Base-by-base conservation (phyloP, 2,113 vertebrate genomes). In the Colossoma macropomum region DNA sequence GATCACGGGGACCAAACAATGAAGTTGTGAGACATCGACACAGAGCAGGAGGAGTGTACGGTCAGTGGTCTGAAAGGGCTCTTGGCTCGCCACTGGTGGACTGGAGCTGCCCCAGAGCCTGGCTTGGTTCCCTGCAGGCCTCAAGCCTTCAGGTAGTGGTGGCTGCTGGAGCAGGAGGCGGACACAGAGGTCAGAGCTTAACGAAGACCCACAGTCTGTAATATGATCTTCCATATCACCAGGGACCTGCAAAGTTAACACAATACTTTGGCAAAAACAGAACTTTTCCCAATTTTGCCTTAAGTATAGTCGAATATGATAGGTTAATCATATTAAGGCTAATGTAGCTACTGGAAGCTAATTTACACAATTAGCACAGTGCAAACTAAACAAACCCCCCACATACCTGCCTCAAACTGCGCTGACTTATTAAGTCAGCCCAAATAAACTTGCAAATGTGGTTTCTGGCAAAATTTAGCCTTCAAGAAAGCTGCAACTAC, bases 161-260 rank as follows among this genome's bases (percentile, higher is more conserved):
- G 79, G 28, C 21, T 86, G 82, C 83, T 87, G 76, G 75, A 89
- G 59, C 73, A 76, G 68, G 25, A 34, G 54, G 32, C 28, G 38
- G 65, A 80, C 48, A 45, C 60, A 34, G 1, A 45, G 68, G 76
- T 80, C 85, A 86, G 71, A 25, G 32, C 81, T 38, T 82, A 87
- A 84, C 75, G 78, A 80, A 65, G 19, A 48, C 72, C 77, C 79
- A 69, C 71, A 59, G 56, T 65, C 62, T 82, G 87, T 86, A 88
- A 87, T 75, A 16, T 82, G 77, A 90, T 83, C 80, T 84, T 88
- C 73, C 38, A 70, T 74, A 82, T 85, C 80, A 59, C 63, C 74
- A 73, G 52, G 59, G 56, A 19, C 3, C 3, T 38, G 34, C 34
- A 3, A 38, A 7, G 34, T 38, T 38, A 38, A 38, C 34, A 38